Evolutionary conservation across 2,113 vertebrate species (phyloP), one percentile per base, ranked within the genome.

Genomic region (Noctilio leporinus): DNA sequence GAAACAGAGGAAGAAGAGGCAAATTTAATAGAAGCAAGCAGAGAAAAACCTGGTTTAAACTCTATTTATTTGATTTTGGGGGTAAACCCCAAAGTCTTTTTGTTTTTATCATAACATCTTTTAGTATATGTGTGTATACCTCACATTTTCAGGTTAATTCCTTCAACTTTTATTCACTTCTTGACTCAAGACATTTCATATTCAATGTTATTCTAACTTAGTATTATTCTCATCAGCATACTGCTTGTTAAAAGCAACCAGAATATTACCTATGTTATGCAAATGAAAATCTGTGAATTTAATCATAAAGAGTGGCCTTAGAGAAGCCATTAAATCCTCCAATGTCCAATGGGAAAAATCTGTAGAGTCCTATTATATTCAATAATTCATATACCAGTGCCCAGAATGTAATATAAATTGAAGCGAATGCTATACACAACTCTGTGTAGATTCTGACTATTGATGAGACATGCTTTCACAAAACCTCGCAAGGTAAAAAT

Each of bases 371-470:
- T 57, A 14, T 91, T 97, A 85, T 47, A 83, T 62, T 11, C 67
- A 95, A 86, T 64, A 91, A 76, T 73, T 96, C 7, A 2, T 67
- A 92, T 87, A 80, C 47, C 22, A n/a, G 57, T 45, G 70, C 30
- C 55, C 77, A 89, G 88, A 97, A 96, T 97, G 96, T 96, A 95
- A 97, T 92, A 91, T 91, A 97, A 93, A 96, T 91, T 53, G 57
- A 96, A 95, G 47, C 83, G 65, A 98, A 38, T 91, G 75, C 82
- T 83, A 78, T 35, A 83, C 45, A 67, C n/a, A 72, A 95, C 62
- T 85, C 89, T 97, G 93, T 62, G 33, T n/a, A 92, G 93, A 97
- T 93, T 95, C 76, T 91, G 33, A 49, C 86, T 92, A 62, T n/a
- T 57, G 81, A 73, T 95, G 94, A 92, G 93, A 96, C 17, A 45